Evolutionary conservation across 2,888 invertebrate species (phyloP), one percentile per base, ranked within the genome.

Genomic region (Arctia plantaginis): DNA sequence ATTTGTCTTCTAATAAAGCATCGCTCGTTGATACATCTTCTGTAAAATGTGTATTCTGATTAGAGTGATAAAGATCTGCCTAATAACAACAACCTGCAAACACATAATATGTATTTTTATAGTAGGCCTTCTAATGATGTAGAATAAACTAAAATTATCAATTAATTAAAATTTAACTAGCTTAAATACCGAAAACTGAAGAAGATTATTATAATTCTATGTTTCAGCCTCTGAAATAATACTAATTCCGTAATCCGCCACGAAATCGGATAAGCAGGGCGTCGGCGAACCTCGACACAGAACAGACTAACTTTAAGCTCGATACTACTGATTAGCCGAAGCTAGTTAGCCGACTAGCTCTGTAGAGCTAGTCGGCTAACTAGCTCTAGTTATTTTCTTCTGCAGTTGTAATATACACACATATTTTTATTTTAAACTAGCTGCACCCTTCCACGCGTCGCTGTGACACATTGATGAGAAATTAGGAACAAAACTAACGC

Each of bases 251-350:
- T 66, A n/a, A n/a, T n/a, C n/a, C 76, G 79, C 76, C 75, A 35
- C 79, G 51, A 55, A 83, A 76, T 83, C 75, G 77, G 82, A 83
- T 82, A 79, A 83, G 62, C 27, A 44, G 65, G 73, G 77, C 79
- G 75, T 65, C 71, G 72, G 68, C 69, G 76, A 68, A 74, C 75
- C 66, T 62, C 74, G 62, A 47, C 71, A 41, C 30, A 66, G 72
- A 66, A 51, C 69, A 41, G 73, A 77, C 64, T 71, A 77, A 82
- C 75, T 82, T 83, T 76, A 69, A 77, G 77, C 73, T 67, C 69
- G 72, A 44, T 71, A 73, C 39, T 79, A 76, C 74, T 79, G 83
- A 83, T 81, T 83, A 82, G n/a, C n/a, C n/a, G n/a, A n/a, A 59
- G 35, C 65, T 64, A 74, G 68, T 81, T 72, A 67, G 66, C 55